Percentiles rank a stretch among this genome's conserved stretches.
These are phyloP conservation scores for Zaprionus ghesquierei DNA, from an alignment of 1,140 invertebrate genomes.

Conservation along the genomic window DNA sequence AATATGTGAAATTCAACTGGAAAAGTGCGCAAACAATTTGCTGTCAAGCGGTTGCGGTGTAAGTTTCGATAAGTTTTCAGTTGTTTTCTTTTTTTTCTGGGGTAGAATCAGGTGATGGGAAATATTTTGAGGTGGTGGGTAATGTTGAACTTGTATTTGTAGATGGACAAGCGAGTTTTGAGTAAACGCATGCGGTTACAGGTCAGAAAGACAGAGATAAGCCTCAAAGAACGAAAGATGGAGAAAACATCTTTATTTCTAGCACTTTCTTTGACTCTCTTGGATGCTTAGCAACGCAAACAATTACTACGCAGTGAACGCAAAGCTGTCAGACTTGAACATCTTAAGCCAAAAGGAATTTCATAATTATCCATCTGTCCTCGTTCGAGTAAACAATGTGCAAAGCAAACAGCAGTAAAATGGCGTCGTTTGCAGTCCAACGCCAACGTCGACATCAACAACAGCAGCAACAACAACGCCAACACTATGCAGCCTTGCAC, in stretches of 20 bases:
- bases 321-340: slow-evolving; percentile 9
- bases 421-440: slow-evolving; percentile 50
- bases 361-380: slow-evolving; percentile 62
- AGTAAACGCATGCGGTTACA: background rate
- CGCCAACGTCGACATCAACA: slow-evolving; percentile 5
- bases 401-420: slow-evolving; percentile 57
- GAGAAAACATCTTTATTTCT: background rate
- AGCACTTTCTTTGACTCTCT: background rate
- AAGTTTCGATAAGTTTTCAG: slow-evolving; percentile 30
- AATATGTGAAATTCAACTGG: slow-evolving; percentile 40
- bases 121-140: background rate
- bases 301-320: background rate
- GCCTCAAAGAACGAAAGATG: background rate
- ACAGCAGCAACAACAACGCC: background rate
- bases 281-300: slow-evolving; percentile 7
- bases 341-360: slow-evolving; percentile 44
- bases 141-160: slow-evolving; percentile 8
- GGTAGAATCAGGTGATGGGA: background rate
- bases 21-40: slow-evolving; percentile 51
- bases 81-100: background rate
- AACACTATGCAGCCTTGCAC: slow-evolving; percentile 14
- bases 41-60: slow-evolving; percentile 59
- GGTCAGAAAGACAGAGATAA: background rate
- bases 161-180: background rate
- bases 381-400: slow-evolving; percentile 45